A percentile compares a stretch with the other conserved stretches of the same genome.
Evolutionary conservation across 2,113 vertebrate genomes (phyloP).

Genomic region (Cranoglanis bouderius): DNA sequence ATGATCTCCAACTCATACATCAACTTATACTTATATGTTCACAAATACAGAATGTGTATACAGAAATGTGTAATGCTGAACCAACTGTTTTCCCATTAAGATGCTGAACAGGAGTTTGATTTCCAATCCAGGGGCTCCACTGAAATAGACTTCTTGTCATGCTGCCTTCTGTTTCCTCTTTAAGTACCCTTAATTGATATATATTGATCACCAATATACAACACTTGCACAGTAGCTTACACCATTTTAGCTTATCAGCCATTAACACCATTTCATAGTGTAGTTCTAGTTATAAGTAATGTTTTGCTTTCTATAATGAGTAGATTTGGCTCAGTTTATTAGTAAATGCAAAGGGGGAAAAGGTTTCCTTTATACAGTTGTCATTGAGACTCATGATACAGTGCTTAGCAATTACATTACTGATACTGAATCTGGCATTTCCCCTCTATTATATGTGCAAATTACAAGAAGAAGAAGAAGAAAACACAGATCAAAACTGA

Average conservation of each 20-base stretch:
- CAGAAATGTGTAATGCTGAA: too few relatives aligned
- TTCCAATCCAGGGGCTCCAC: not conserved
- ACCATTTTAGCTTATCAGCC: not conserved
- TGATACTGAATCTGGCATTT: not conserved
- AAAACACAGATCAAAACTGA: not conserved
- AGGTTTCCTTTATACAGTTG: not conserved
- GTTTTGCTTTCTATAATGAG: not conserved
- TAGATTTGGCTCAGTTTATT: not conserved
- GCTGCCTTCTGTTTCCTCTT: not conserved
- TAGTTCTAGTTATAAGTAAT: not conserved
- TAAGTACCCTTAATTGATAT: not conserved
- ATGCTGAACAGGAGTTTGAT: not conserved
- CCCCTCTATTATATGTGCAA: not conserved
- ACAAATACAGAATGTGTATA: constrained; percentile 13
- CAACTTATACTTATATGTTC: too few relatives aligned
- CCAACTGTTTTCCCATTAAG: not conserved
- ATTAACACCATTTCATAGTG: not conserved
- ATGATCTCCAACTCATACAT: not conserved
- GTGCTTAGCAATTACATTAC: not conserved
- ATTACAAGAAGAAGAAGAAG: not conserved
- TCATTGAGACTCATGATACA: not conserved
- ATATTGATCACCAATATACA: not conserved
- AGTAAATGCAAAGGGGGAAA: not conserved
- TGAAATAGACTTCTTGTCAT: not conserved
- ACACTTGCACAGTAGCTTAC: not conserved